Percentiles rank a stretch among this genome's conserved stretches.
Conservation (phyloP, 92 coral and sea anemone genomes). For the Actinernus sp. region DNA sequence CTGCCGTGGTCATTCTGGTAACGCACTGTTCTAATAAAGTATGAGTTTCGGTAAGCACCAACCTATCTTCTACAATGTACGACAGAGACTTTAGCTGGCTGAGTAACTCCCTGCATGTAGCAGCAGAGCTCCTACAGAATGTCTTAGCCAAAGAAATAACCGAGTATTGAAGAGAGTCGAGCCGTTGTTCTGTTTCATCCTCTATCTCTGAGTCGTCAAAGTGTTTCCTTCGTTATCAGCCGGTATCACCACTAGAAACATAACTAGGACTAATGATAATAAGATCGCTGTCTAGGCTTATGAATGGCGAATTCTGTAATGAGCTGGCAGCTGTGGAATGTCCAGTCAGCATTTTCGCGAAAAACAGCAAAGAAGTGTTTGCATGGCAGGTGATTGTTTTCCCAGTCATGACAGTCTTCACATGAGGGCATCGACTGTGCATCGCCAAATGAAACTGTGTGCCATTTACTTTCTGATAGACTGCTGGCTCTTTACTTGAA, state of each 20-base stretch:
- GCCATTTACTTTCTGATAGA: background rate
- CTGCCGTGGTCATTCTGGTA: conserved; percentile 5
- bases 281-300: conserved; percentile 33
- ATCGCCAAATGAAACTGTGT: conserved; percentile 26
- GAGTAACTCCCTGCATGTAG: conserved; percentile 41
- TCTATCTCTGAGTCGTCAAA: background rate
- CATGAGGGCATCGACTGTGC: conserved; percentile 25
- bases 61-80: no score
- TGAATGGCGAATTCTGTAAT: conserved; percentile 39
- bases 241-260: no score
- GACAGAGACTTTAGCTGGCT: conserved; percentile 4
- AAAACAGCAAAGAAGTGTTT: conserved; percentile 58
- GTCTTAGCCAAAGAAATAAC: conserved; percentile 17
- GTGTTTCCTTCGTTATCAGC: background rate
- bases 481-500: conserved; percentile 29
- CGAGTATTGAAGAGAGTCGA: no score
- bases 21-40: no score
- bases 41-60: background rate
- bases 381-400: conserved; percentile 43
- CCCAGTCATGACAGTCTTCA: conserved; percentile 47
- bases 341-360: conserved; percentile 41
- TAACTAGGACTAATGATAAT: no score
- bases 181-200: no score
- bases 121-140: conserved; percentile 16
- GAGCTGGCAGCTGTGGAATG: conserved; percentile 22